These are phyloP conservation scores for Natrix natrix DNA, from an alignment of 2,797 vertebrate species.

Conservation along the genomic window DNA sequence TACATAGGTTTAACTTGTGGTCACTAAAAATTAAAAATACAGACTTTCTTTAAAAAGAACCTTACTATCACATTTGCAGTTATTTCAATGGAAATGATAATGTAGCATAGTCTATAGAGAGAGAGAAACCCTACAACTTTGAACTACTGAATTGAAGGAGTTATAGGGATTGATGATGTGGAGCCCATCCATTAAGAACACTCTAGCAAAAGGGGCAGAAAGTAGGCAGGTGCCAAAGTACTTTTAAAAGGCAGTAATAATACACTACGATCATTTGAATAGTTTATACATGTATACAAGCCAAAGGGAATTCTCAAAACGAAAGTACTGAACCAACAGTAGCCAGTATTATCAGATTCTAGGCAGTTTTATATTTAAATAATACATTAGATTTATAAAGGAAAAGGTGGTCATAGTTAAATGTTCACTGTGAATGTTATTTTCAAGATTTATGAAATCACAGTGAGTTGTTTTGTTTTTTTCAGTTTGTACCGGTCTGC, in stretches of 20 bases:
- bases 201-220: slow-evolving; percentile 40
- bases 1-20: slow-evolving; percentile 23
- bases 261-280: slow-evolving; percentile 29
- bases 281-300: slow-evolving; percentile 38
- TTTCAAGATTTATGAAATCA: slow-evolving; percentile 27
- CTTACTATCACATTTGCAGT: slow-evolving; percentile 60
- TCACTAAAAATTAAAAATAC: background rate
- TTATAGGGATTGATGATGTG: slow-evolving; percentile 5
- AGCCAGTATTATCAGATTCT: slow-evolving; percentile 43
- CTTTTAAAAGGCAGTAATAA: slow-evolving; percentile 44
- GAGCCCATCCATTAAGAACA: slow-evolving; percentile 37
- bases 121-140: background rate
- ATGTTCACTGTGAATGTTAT: slow-evolving; percentile 53
- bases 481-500: slow-evolving; percentile 30
- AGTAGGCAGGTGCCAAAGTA: slow-evolving; percentile 60
- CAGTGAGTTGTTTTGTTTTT: background rate
- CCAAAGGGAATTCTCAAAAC: slow-evolving; percentile 31
- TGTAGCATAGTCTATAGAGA: slow-evolving; percentile 40
- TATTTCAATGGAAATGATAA: slow-evolving; percentile 62
- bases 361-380: slow-evolving; percentile 27
- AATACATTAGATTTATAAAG: slow-evolving; percentile 26
- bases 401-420: slow-evolving; percentile 26
- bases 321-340: slow-evolving; percentile 23
- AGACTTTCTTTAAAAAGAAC: slow-evolving; percentile 44
- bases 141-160: slow-evolving; percentile 7